A percentile compares a stretch with the other conserved stretches of the same genome.
phyloP scores from a whole-genome alignment of 2,113 vertebrate species.

The Dipodomys ordii region DNA sequence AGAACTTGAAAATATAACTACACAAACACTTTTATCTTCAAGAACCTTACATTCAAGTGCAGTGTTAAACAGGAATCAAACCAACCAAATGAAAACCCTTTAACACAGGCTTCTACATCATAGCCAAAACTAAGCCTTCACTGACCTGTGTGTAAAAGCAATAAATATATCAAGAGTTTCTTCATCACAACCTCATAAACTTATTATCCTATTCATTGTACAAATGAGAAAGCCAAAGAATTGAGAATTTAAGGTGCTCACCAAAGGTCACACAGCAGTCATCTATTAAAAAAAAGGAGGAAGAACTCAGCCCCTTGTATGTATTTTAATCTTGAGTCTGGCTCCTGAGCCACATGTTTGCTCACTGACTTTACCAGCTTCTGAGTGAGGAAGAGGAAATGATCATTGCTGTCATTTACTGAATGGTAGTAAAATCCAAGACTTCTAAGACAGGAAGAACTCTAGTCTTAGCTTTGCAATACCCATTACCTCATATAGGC shows the following conservation, averaged over 20 bases:
- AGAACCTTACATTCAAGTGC: background rate
- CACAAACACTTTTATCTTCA: background rate
- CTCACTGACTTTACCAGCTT: background rate
- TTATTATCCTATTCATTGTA: background rate
- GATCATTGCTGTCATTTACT: background rate
- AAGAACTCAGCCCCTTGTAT: background rate
- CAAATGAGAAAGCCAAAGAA: constrained; percentile 15
- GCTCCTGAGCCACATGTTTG: background rate
- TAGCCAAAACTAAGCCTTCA: background rate
- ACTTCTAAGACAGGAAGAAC: background rate
- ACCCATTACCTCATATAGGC: background rate
- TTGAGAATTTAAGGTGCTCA: background rate
- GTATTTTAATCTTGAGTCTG: background rate
- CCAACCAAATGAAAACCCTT: background rate
- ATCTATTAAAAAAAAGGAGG: background rate
- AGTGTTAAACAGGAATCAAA: background rate
- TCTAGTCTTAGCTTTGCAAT: background rate
- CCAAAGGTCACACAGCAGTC: background rate
- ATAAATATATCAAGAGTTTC: background rate
- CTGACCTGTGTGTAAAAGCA: background rate
- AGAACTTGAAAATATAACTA: background rate
- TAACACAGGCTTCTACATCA: background rate
- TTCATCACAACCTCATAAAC: background rate
- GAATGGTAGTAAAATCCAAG: background rate
- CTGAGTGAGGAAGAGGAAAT: background rate